Evolutionary conservation across 1,140 invertebrate genomes (phyloP).

Genomic region (Physella acuta): DNA sequence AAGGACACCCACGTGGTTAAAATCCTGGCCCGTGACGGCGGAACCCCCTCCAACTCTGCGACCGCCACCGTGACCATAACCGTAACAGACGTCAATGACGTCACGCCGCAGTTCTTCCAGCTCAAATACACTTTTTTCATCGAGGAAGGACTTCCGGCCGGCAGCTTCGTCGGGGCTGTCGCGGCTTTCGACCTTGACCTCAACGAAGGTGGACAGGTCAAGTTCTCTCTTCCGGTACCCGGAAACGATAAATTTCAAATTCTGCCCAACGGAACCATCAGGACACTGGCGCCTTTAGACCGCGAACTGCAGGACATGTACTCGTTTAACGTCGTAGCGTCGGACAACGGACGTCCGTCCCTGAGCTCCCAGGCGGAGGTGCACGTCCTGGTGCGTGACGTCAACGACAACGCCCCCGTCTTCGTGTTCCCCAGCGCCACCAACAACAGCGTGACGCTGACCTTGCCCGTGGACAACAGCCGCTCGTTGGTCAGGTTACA

Average conservation of each 20-base stretch:
- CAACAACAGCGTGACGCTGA: conserved; percentile 30
- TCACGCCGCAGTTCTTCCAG: conserved; percentile 61
- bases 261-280: conserved; percentile 34
- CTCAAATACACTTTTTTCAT: conserved; percentile 70
- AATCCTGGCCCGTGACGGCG: conserved; percentile 81
- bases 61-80: conserved; percentile 87
- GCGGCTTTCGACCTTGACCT: conserved; percentile 60
- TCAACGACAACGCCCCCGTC: conserved; percentile 47
- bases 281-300: conserved; percentile 34
- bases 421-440: conserved; percentile 32
- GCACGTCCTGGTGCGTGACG: conserved; percentile 38
- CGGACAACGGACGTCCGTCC: conserved; percentile 43
- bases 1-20: conserved; percentile 81
- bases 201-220: conserved; percentile 34
- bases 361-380: conserved; percentile 55
- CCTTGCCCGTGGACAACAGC: conserved; percentile 10
- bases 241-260: conserved; percentile 33
- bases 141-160: conserved; percentile 87
- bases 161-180: conserved; percentile 63
- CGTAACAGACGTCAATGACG: conserved; percentile 91
- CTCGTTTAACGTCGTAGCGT: conserved; percentile 35
- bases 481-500: conserved; percentile 9
- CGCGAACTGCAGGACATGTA: conserved; percentile 32
- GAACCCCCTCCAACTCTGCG: conserved; percentile 69
- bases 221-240: conserved; percentile 28